A percentile compares a stretch with the other conserved stretches of the same genome.
Evolutionary conservation across 2,113 vertebrate species (phyloP).

Genomic region (Thymallus thymallus): DNA sequence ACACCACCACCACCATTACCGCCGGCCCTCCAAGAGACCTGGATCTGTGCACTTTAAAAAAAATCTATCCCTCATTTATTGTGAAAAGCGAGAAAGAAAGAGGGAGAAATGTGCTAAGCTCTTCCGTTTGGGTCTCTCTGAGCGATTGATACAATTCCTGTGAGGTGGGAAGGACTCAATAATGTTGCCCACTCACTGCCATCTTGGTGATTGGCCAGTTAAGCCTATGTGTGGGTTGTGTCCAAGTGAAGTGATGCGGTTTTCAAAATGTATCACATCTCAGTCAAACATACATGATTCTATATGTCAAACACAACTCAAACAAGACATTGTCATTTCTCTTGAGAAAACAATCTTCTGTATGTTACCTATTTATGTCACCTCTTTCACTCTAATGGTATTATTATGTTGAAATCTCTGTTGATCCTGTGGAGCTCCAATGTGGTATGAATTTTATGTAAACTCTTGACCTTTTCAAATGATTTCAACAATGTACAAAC

Average conservation of each 20-base stretch:
- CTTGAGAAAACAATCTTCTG: too few relatives aligned
- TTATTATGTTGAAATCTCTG: too few relatives aligned
- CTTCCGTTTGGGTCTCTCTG: slow-evolving; percentile 13
- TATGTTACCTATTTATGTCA: too few relatives aligned
- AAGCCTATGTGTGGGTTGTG: background rate
- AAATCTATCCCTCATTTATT: slow-evolving; percentile 16
- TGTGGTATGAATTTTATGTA: background rate
- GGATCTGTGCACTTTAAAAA: slow-evolving; percentile 45
- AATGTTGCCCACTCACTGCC: slow-evolving; percentile 26
- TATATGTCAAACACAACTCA: too few relatives aligned
- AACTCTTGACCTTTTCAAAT: slow-evolving; percentile 6
- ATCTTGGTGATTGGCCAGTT: slow-evolving; percentile 35
- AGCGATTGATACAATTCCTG: slow-evolving; percentile 11
- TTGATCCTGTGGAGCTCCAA: background rate
- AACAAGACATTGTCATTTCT: too few relatives aligned
- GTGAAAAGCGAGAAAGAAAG: slow-evolving; percentile 19
- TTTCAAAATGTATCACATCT: background rate
- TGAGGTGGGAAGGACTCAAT: slow-evolving; percentile 9
- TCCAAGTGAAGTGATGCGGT: background rate
- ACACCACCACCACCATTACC: background rate
- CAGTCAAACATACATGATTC: background rate
- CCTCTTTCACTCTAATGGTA: too few relatives aligned
- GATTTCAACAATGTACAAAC: background rate
- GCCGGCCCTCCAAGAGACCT: slow-evolving; percentile 8
- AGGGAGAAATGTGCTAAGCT: slow-evolving; percentile 22